phyloP scores from a whole-genome alignment of 1,140 invertebrate genomes.

The Brachionus asplanchnoidis region DNA sequence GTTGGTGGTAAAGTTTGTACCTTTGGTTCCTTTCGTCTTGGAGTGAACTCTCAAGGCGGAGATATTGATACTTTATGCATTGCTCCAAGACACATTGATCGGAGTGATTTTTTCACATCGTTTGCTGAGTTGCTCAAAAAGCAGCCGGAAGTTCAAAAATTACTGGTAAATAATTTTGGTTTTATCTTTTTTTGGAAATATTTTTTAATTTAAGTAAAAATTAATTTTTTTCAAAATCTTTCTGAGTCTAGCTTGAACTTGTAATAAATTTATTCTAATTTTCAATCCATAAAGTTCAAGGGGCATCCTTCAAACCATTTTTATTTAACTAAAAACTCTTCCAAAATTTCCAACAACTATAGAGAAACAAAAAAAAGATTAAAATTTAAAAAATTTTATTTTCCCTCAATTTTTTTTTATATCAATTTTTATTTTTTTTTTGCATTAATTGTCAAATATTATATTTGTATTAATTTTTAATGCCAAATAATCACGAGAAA shows the following conservation, averaged over 20 bases:
- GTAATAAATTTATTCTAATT: too few species aligned
- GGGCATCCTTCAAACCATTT: too few species aligned
- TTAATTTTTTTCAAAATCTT: background rate
- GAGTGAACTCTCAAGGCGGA: slow-evolving; percentile 86
- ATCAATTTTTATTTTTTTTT: too few species aligned
- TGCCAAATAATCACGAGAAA: too few species aligned
- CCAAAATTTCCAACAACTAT: too few species aligned
- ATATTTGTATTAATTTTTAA: too few species aligned
- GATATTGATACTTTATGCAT: slow-evolving; percentile 99
- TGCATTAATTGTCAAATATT: too few species aligned
- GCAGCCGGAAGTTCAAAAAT: slow-evolving; percentile 77
- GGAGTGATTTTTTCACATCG: slow-evolving; percentile 86
- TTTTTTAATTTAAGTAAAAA: background rate
- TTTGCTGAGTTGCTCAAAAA: slow-evolving; percentile 85
- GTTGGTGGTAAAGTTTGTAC: slow-evolving; percentile 97
- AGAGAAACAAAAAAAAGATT: too few species aligned
- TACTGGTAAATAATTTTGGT: slow-evolving; percentile 50
- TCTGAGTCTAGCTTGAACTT: background rate
- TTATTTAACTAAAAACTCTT: too few species aligned
- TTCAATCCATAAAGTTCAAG: too few species aligned
- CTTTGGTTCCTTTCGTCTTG: slow-evolving; percentile 86
- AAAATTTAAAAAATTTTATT: too few species aligned
- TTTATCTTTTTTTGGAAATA: background rate
- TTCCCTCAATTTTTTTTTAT: too few species aligned
- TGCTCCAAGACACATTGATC: slow-evolving; percentile 86